Evolutionary conservation across 1,140 invertebrate species (phyloP).

Genomic region (Atta colombica): DNA sequence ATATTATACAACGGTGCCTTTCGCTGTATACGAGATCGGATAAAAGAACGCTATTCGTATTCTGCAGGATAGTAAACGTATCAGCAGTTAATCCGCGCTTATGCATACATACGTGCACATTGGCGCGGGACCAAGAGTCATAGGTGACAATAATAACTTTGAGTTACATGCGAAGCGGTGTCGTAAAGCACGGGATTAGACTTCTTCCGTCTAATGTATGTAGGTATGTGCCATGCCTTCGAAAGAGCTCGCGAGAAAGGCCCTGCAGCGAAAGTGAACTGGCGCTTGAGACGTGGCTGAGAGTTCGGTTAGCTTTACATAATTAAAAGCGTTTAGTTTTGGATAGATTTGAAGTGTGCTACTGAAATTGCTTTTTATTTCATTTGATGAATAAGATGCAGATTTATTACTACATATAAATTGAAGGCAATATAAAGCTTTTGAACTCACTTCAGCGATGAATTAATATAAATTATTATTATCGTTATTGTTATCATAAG

Average conservation of each 20-base stretch:
- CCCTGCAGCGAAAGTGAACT: constrained; percentile 28
- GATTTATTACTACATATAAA: not conserved
- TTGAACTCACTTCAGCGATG: too few species aligned
- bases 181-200: constrained; percentile 76
- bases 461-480: not conserved
- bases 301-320: constrained; percentile 26
- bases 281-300: not conserved
- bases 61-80: constrained; percentile 16
- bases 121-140: constrained; percentile 50
- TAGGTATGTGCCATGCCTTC: constrained; percentile 59
- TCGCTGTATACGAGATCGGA: constrained; percentile 46
- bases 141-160: constrained; percentile 75
- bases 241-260: constrained; percentile 26
- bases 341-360: not conserved
- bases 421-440: not conserved
- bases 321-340: constrained; percentile 23
- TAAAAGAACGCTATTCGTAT: constrained; percentile 46
- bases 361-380: not conserved
- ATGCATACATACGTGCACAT: not conserved
- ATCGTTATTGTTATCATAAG: too few species aligned
- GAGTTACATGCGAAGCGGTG: constrained; percentile 57
- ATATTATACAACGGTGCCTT: not conserved
- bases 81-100: constrained; percentile 37
- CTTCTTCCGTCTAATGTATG: constrained; percentile 73
- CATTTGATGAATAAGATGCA: not conserved